Conservation (phyloP, 2,888 invertebrate genomes). For the Bursaphelenchus okinawaensis region DNA sequence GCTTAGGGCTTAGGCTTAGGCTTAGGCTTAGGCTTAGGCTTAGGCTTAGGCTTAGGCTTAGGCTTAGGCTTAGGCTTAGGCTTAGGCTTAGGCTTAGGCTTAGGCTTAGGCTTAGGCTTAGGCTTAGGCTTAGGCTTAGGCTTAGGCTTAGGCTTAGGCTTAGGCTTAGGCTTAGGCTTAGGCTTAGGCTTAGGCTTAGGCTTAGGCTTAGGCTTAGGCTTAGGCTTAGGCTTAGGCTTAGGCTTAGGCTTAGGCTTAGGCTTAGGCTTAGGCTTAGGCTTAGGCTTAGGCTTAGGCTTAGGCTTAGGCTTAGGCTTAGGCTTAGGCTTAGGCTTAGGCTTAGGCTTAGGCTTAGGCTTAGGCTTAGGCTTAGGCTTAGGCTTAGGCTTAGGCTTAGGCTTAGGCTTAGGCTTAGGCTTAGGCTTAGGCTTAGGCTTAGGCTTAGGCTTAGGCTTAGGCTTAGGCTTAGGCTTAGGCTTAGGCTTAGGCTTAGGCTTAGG, state of each 20-base stretch:
- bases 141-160: constrained; percentile 29
- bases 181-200: constrained; percentile 28
- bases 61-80: constrained; percentile 26
- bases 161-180: constrained; percentile 27
- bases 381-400: constrained; percentile 25
- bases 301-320: constrained; percentile 31
- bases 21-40: constrained; percentile 29
- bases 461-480: constrained; percentile 23
- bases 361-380: constrained; percentile 29
- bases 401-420: constrained; percentile 24
- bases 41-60: constrained; percentile 34
- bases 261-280: constrained; percentile 29
- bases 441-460: constrained; percentile 24
- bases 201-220: constrained; percentile 28
- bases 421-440: constrained; percentile 24
- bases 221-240: constrained; percentile 27
- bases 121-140: constrained; percentile 33
- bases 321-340: constrained; percentile 29
- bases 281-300: constrained; percentile 32
- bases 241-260: constrained; percentile 24
- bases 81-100: constrained; percentile 31
- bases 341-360: constrained; percentile 28
- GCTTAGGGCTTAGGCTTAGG: constrained; percentile 23
- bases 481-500: constrained; percentile 23
- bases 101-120: constrained; percentile 30